Base-by-base conservation (phyloP, 2,888 invertebrate genomes). In the Spilosoma lubricipeda region DNA sequence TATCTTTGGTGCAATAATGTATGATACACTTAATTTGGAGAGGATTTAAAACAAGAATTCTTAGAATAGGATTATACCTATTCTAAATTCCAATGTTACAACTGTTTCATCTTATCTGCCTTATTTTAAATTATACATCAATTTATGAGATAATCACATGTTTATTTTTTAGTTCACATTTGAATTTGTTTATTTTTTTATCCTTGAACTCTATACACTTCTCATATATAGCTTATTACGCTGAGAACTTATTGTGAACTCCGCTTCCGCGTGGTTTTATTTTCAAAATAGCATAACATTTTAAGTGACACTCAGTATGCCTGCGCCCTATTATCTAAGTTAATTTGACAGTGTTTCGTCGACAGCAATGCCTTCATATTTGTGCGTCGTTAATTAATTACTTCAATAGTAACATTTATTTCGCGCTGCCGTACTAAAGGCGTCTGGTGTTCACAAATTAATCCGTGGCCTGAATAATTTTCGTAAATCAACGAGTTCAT, bases 351-450 rank as follows among this genome's bases (percentile, higher is more conserved):
- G 86, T 82, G 83, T 81, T 83, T 82, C 81, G 85, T 80, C 72
- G 76, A 67, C 72, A 71, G 74, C 81, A 71, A 72, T 72, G 77
- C 82, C 82, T 85, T 84, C 77, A 83, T 84, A 85, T 87, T 85
- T 87, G 90, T 87, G 86, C 83, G 82, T 85, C 59, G 67, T 86
- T 89, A 89, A 90, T 91, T 90, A 91, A 91, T 91, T 87, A 87
- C 89, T 90, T 84, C 86, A 87, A 87, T 85, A 87, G 86, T 86
- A 86, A 81, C 74, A 79, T 79, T 84, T 83, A 84, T 82, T 80
- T 74, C 73, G 70, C 73, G 72, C 72, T 68, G 75, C 72, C 69
- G 65, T 77, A 75, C 67, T 68, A 64, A 75, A 75, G 64, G 67
- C 75, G 80, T 77, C 66, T 76, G 68, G 56, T 64, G 67, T 79